Conservation (phyloP, 2,888 invertebrate species). For the Pediacus dermestoides region DNA sequence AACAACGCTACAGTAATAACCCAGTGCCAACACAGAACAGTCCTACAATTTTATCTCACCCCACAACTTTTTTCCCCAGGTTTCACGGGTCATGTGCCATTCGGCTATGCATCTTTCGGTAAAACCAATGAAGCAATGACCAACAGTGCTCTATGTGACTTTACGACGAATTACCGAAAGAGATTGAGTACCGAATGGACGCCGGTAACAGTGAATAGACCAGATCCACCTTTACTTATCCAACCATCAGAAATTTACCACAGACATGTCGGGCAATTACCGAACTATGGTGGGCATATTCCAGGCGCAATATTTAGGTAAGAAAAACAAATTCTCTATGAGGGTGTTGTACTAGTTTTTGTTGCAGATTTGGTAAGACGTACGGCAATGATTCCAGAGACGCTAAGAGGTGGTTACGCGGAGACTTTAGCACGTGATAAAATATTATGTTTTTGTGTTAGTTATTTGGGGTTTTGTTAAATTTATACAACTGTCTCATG, state of each 20-base stretch:
- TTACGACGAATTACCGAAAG: constrained; percentile 70
- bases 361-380: constrained; percentile 67
- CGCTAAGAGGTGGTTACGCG: constrained; percentile 70
- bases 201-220: constrained; percentile 58
- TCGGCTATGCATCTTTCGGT: constrained; percentile 63
- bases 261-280: constrained; percentile 69
- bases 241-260: constrained; percentile 65
- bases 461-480: too few relatives aligned
- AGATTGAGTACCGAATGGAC: constrained; percentile 73
- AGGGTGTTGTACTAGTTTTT: constrained; percentile 9
- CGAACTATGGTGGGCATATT: constrained; percentile 75
- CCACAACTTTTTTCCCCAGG: constrained; percentile 48
- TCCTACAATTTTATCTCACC: too few relatives aligned
- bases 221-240: constrained; percentile 53
- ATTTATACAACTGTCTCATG: too few relatives aligned
- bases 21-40: too few relatives aligned
- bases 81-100: constrained; percentile 65
- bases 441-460: too few relatives aligned
- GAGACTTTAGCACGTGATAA: constrained; percentile 54
- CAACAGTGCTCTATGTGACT: constrained; percentile 69
- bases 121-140: constrained; percentile 63
- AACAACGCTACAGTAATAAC: constrained; percentile 38
- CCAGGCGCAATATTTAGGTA: constrained; percentile 71
- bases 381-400: constrained; percentile 71
- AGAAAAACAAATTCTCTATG: not conserved